Base-by-base conservation (phyloP, 2,113 vertebrate species). In the Jacana jacana region DNA sequence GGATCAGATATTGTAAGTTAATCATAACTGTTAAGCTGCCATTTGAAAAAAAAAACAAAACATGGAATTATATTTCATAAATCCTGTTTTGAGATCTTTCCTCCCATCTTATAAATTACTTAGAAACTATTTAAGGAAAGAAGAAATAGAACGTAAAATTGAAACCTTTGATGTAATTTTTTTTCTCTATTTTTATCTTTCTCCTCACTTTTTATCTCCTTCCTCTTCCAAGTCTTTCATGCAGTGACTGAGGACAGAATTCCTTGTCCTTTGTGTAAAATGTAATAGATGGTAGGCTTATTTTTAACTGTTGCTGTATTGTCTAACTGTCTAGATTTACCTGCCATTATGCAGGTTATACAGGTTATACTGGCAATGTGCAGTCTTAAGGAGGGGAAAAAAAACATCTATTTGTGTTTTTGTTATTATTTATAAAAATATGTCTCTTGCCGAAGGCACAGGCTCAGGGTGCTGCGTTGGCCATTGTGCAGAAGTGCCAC, bases 401-500 rank as follows among this genome's bases (percentile, higher is more conserved):
- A n/a, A 31, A 18, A 6, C 12, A 12, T 7, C 7, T 31, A 52
- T 17, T 48, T 69, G 33, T 39, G 42, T 33, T 52, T 23, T 69
- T 42, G 9, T 58, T 71, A 5, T 49, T 23, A 28, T 55, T 28
- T 42, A 6, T 4, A 76, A 40, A n/a, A 39, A 17, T 7, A 31
- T 27, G 13, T 44, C 16, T 60, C 23, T 25, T 46, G 4, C 72
- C 13, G 48, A n/a, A 54, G 64, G 9, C 14, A 4, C 4, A 3
- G 39, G 19, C 39, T 76, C 2, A 0, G 13, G 33, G 5, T 0
- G 1, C 39, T 46, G 63, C 3, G 2, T 54, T 27, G 54, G 33
- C n/a, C 46, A 7, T n/a, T 1, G 2, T 5, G 17, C 54, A n/a
- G 18, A 42, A 37, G 27, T 33, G 17, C 2, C 22, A 20, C 13